phyloP scores from a whole-genome alignment of 2,888 invertebrate species.

The Trachelus tabidus region DNA sequence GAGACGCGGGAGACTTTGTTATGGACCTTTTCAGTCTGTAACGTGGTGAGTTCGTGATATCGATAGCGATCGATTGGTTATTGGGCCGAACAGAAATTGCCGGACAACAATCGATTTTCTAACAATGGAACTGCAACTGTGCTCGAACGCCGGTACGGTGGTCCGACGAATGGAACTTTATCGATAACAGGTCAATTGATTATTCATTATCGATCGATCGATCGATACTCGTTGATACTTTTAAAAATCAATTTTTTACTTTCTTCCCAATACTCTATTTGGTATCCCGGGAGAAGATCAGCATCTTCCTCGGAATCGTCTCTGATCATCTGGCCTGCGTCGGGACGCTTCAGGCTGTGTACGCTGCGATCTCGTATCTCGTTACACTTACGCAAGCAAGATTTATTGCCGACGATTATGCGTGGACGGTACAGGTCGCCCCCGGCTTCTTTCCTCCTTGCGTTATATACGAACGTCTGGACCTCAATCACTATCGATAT shows the following conservation, averaged over 20 bases:
- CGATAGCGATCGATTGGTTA: background rate
- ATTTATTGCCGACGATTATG: constrained; percentile 64
- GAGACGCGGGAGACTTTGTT: background rate
- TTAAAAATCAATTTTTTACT: background rate
- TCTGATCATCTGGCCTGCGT: background rate
- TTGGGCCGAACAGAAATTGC: background rate
- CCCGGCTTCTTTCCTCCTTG: background rate
- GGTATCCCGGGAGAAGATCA: no score
- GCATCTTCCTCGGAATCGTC: background rate
- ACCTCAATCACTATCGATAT: background rate
- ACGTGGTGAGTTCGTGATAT: background rate
- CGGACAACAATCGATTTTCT: background rate
- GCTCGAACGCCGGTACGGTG: background rate
- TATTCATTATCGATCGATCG: background rate
- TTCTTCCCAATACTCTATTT: no score
- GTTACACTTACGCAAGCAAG: constrained; percentile 66
- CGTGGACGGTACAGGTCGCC: constrained; percentile 45
- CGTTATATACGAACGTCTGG: background rate
- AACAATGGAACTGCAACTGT: background rate
- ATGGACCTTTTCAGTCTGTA: background rate
- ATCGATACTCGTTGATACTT: no score
- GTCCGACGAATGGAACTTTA: background rate
- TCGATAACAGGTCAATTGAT: background rate
- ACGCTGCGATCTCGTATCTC: constrained; percentile 65
- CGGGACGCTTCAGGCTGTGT: constrained; percentile 53